These are phyloP conservation scores for Tinamus major DNA, from an alignment of 2,797 vertebrate species.

Conservation along the genomic window DNA sequence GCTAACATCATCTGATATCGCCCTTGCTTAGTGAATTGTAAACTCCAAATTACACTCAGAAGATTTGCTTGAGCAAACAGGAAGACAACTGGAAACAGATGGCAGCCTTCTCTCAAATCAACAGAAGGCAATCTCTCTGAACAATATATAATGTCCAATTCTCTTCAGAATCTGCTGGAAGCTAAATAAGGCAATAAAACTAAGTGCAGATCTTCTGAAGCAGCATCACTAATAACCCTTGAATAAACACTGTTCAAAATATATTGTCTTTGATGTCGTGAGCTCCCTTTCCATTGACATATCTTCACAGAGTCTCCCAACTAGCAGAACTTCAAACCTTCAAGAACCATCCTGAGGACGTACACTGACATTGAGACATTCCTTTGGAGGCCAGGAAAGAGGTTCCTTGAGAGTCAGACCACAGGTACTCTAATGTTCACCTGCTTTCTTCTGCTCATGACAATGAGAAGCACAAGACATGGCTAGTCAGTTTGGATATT, in stretches of 20 bases:
- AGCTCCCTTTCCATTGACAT: slow-evolving; percentile 15
- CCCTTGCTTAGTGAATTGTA: slow-evolving; percentile 23
- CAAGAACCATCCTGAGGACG: not conserved
- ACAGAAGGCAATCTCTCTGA: not conserved
- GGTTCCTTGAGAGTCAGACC: not conserved
- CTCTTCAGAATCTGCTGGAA: not conserved
- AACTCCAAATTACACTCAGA: slow-evolving; percentile 13
- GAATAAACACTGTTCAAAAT: not conserved
- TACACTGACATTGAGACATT: not conserved
- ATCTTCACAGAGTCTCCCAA: not conserved
- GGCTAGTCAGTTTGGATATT: not conserved
- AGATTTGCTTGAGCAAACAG: slow-evolving; percentile 41
- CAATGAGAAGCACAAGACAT: not conserved
- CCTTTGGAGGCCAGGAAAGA: not conserved
- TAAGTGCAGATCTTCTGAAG: not conserved
- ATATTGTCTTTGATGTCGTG: not conserved
- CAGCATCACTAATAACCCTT: not conserved
- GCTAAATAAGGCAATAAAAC: not conserved
- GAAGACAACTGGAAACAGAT: not conserved
- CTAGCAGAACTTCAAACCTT: not conserved
- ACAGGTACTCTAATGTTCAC: not conserved
- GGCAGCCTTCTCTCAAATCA: not conserved
- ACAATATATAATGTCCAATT: not conserved
- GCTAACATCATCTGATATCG: not conserved
- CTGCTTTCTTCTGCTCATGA: not conserved